A percentile compares a stretch with the other conserved stretches of the same genome.
These are phyloP conservation scores for Lithophane leautieri DNA, from an alignment of 2,888 invertebrate species.

Conservation along the genomic window DNA sequence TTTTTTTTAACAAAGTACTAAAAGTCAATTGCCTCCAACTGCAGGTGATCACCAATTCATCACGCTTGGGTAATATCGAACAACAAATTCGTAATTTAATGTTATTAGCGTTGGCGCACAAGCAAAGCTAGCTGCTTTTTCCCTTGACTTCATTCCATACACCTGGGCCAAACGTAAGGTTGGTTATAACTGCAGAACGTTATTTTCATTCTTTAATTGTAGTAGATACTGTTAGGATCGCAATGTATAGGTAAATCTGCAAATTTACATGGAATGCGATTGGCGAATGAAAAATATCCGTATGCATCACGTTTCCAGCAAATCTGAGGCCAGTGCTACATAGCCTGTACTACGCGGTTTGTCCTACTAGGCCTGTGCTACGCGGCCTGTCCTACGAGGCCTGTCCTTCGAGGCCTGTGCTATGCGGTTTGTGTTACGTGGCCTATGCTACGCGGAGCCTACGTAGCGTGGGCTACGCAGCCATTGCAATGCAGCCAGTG, in stretches of 20 bases:
- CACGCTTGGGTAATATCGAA: conserved; percentile 10
- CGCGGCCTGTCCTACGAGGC: not conserved
- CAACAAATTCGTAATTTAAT: conserved; percentile 24
- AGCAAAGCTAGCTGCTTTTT: conserved; percentile 12
- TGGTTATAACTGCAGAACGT: not conserved
- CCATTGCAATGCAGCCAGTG: not conserved
- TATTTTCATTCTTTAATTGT: not conserved
- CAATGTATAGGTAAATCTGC: not conserved
- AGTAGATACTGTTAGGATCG: not conserved
- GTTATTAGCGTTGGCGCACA: not conserved
- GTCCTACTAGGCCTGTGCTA: not conserved
- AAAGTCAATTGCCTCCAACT: not conserved
- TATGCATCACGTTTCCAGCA: not conserved
- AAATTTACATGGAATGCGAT: not conserved
- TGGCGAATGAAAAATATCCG: not conserved
- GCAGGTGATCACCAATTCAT: conserved; percentile 34
- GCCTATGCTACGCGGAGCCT: no score
- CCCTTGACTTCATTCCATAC: not conserved
- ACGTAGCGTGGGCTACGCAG: not conserved
- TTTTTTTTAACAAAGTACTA: not conserved
- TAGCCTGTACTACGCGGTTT: no score
- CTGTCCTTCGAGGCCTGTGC: no score
- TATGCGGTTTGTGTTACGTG: not conserved
- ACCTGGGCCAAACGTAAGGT: not conserved
- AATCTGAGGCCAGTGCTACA: not conserved